Evolutionary conservation across 2,888 invertebrate species (phyloP), one percentile per base, ranked within the genome.

Genomic region (Ametastegia equiseti): DNA sequence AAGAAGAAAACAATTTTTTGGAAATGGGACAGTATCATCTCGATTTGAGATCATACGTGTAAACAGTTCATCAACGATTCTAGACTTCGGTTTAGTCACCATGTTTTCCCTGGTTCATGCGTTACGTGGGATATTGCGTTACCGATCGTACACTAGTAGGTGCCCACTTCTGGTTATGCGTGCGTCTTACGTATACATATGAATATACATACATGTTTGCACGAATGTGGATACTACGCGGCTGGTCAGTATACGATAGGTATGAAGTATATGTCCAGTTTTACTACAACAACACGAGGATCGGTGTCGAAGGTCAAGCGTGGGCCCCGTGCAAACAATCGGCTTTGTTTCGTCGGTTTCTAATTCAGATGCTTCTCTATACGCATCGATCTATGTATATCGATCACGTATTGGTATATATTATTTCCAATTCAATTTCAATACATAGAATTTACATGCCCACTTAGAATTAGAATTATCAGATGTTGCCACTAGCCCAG

Each of bases 231-330:
- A 5, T 42, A 42, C 42, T 42, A 42, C 13, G 60, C 60, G 60
- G n/a, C n/a, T n/a, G n/a, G 60, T 30, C 60, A 60, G 60, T 60
- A 60, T 60, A 60, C 60, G 5, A 42, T 42, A 42, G 6, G 42
- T 5, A 42, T 42, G 9, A 42, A n/a, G n/a, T n/a, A n/a, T n/a
- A n/a, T n/a, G n/a, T n/a, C n/a, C n/a, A 30, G 60, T 60, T 60
- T 60, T 60, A 60, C n/a, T n/a, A n/a, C 60, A 60, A 78, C 23
- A 78, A 60, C 23, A 63, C 30, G 45, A 63, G 82, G 87, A 86
- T 86, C 85, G 85, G 86, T 85, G 83, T 86, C 86, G 86, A 88
- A 88, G 88, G 88, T 86, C 85, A 75, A 80, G 63, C 86, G 87
- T 88, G 85, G 87, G 86, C 85, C 86, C 86, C 54, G 54, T n/a